Conservation (phyloP, 2,797 vertebrate genomes). For the Sparus aurata region DNA sequence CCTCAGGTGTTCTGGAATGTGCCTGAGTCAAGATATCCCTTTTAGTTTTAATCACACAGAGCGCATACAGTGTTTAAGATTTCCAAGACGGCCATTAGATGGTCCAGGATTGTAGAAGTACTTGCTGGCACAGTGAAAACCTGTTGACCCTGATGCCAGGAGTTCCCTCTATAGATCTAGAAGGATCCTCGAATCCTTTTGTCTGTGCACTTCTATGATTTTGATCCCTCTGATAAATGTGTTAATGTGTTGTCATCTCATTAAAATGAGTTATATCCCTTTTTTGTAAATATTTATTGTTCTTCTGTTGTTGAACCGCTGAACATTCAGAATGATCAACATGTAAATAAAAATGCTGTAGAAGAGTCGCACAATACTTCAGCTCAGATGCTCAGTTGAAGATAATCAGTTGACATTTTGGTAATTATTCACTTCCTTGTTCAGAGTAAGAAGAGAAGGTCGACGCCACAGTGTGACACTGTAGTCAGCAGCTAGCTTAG, state of each 20-base stretch:
- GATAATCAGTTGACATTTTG: constrained; percentile 29
- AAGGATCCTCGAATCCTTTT: constrained; percentile 64
- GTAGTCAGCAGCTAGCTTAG: not conserved
- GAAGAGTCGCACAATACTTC: not conserved
- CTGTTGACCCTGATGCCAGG: constrained; percentile 79
- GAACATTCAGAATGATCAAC: constrained; percentile 11
- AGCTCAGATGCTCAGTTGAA: constrained; percentile 6
- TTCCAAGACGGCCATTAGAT: not conserved
- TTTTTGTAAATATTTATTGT: not conserved
- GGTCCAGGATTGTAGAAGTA: not conserved
- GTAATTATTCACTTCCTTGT: constrained; percentile 9
- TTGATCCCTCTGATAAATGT: constrained; percentile 45
- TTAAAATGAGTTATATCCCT: constrained; percentile 34
- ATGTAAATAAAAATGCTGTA: constrained; percentile 20
- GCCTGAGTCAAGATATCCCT: constrained; percentile 28
- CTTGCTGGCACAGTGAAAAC: constrained; percentile 66
- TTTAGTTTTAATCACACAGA: not conserved
- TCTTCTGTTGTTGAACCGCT: constrained; percentile 21
- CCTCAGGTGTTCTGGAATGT: constrained; percentile 69
- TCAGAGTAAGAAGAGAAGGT: constrained; percentile 10
- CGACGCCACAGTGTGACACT: not conserved
- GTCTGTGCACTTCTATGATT: constrained; percentile 55
- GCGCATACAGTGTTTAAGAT: not conserved
- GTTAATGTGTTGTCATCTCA: constrained; percentile 61
- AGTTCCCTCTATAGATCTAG: constrained; percentile 66